Evolutionary conservation across 2,888 invertebrate species (phyloP).

Genomic region (Dasypolia templi): DNA sequence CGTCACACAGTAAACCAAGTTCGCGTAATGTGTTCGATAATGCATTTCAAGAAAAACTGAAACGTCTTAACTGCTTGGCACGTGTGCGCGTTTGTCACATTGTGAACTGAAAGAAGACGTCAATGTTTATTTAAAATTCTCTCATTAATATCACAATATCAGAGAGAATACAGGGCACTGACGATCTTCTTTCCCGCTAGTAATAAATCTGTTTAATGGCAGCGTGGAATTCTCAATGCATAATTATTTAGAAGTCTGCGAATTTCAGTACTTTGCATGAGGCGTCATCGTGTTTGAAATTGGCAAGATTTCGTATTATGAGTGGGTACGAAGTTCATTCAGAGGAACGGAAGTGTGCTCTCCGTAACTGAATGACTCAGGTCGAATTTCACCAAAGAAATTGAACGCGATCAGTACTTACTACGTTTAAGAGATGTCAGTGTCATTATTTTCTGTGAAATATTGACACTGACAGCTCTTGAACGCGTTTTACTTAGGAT

Average conservation of each 20-base stretch:
- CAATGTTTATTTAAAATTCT: conserved; percentile 53
- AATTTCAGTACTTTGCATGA: conserved; percentile 28
- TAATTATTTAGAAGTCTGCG: conserved; percentile 13
- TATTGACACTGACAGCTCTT: too few species aligned
- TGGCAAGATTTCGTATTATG: conserved; percentile 44
- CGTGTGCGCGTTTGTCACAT: conserved; percentile 43
- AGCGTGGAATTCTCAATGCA: conserved; percentile 8
- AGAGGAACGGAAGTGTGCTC: conserved; percentile 17
- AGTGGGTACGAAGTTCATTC: conserved; percentile 32
- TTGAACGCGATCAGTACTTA: too few species aligned
- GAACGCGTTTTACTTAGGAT: too few species aligned
- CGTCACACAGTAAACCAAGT: conserved; percentile 21
- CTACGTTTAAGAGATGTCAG: too few species aligned
- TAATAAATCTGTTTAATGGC: conserved; percentile 8
- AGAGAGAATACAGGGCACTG: conserved; percentile 7
- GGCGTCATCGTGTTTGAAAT: conserved; percentile 36
- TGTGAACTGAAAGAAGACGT: conserved; percentile 35
- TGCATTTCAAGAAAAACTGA: conserved; percentile 24
- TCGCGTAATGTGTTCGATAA: not conserved
- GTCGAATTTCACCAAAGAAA: too few species aligned
- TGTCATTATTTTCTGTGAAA: too few species aligned
- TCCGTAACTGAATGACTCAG: not conserved
- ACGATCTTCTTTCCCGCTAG: not conserved
- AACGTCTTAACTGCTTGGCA: conserved; percentile 23
- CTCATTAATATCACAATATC: too few species aligned